Base-by-base conservation (phyloP, 2,797 vertebrate species). In the Coregonus sp. region DNA sequence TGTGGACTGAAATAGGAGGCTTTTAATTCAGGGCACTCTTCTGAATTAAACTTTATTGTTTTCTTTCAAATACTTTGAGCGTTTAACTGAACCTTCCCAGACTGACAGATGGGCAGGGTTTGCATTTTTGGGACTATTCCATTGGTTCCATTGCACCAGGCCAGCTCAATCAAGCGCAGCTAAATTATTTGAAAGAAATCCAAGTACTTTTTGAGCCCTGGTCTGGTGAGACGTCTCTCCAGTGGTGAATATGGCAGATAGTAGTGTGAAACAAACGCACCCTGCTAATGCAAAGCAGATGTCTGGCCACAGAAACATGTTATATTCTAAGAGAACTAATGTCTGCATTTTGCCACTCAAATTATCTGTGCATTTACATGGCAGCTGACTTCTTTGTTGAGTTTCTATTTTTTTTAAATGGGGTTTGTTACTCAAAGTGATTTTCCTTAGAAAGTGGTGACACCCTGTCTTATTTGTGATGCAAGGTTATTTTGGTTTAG, bases 271-370 rank as follows among this genome's bases (percentile, higher is more conserved):
- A 20, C 76, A 79, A 31, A 31, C 14, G 70, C 29, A 72, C 50
- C 12, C 5, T 7, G 50, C 74, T 84, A 84, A 90, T 82, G 63
- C 73, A 68, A 70, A 87, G 75, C 87, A 90, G 86, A 87, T 87
- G 87, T 86, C 25, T 74, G 75, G 81, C 82, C 65, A 25, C 73
- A 72, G 75, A 75, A 56, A 65, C 50, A 61, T 68, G 75, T 74
- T 75, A 61, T 75, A 75, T 81, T 73, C 75, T 69, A 74, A 75
- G 47, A 5, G 40, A 63, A 71, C 78, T 72, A 37, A 79, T 74
- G 75, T 78, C 82, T 80, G 78, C 52, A 79, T 71, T 61, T 73
- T 59, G 35, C 67, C 61, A 74, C 66, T 65, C 73, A 61, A 77
- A 73, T 72, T 47, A 52, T 7, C 69, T 66, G 74, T 74, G 66